Percentiles rank a stretch among this genome's conserved stretches.
phyloP scores from a whole-genome alignment of 2,797 vertebrate species.

The Catostomus latipinnis region DNA sequence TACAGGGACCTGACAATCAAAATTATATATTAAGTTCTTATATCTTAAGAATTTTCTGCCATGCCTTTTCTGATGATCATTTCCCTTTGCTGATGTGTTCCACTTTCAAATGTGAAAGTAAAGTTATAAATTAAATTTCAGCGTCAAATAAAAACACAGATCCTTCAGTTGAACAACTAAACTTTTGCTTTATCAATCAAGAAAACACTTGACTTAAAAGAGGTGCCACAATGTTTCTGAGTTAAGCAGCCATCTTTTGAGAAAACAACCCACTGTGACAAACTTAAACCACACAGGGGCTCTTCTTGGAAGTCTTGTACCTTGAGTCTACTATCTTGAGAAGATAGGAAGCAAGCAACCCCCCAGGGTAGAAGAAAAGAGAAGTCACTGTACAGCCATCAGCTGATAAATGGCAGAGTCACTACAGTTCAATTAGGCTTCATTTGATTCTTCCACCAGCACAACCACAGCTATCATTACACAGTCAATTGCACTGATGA shows the following conservation, averaged over 20 bases:
- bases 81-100: slow-evolving; percentile 35
- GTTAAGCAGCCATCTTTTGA: background rate
- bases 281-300: background rate
- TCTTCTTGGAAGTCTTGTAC: slow-evolving; percentile 1
- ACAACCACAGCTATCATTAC: slow-evolving; percentile 68
- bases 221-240: background rate
- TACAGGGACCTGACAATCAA: slow-evolving; percentile 53
- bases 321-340: slow-evolving; percentile 19
- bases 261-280: background rate
- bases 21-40: slow-evolving; percentile 49
- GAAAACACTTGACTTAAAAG: slow-evolving; percentile 19
- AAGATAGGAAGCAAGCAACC: slow-evolving; percentile 3
- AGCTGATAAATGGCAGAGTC: slow-evolving; percentile 64
- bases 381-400: slow-evolving; percentile 43
- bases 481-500: slow-evolving; percentile 73
- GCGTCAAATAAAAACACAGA: slow-evolving; percentile 32
- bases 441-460: slow-evolving; percentile 66
- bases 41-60: slow-evolving; percentile 30
- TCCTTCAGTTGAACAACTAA: slow-evolving; percentile 31
- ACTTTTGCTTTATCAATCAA: slow-evolving; percentile 22
- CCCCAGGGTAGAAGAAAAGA: slow-evolving; percentile 21
- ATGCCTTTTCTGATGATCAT: slow-evolving; percentile 15
- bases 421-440: slow-evolving; percentile 73
- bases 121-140: background rate
- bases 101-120: no score